Percentiles rank a stretch among this genome's conserved stretches.
These are phyloP conservation scores for Mastigias papua DNA, from an alignment of 30 jellyfish, hydroid and myxozoan genomes.

Conservation along the genomic window DNA sequence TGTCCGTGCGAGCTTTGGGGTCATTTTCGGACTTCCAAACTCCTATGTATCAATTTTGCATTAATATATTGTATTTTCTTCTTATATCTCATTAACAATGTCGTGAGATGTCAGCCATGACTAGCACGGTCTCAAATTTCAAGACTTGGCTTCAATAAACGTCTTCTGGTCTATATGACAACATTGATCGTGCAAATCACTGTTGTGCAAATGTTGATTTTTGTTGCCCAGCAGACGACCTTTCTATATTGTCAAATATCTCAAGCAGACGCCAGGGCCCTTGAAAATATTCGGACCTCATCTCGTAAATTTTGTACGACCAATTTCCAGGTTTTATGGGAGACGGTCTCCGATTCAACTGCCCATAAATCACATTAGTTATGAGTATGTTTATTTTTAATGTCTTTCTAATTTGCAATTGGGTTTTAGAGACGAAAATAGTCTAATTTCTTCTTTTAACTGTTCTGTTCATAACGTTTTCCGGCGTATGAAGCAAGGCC, in stretches of 20 bases:
- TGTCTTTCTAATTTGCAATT: not conserved
- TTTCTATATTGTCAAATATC: not conserved
- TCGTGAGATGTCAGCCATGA: no score
- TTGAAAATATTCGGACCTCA: slow-evolving; percentile 21
- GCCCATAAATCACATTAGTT: slow-evolving; percentile 31
- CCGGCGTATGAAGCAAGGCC: no score
- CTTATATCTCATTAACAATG: no score
- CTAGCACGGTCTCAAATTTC: no score
- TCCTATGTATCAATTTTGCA: no score
- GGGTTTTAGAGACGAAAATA: not conserved
- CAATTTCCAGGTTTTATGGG: slow-evolving; percentile 49
- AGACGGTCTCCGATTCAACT: slow-evolving; percentile 42
- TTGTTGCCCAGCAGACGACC: not conserved
- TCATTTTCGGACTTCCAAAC: no score
- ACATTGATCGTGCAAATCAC: no score
- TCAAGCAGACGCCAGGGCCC: slow-evolving; percentile 23
- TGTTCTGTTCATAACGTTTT: not conserved
- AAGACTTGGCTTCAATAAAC: no score
- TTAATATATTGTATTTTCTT: no score
- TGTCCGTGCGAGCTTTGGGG: no score
- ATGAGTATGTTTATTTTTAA: not conserved
- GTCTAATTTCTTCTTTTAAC: not conserved
- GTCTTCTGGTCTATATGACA: no score
- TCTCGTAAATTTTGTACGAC: slow-evolving; percentile 15
- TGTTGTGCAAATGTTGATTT: not conserved